phyloP scores from a whole-genome alignment of 2,888 invertebrate genomes.

The Clistopyga incitator region DNA sequence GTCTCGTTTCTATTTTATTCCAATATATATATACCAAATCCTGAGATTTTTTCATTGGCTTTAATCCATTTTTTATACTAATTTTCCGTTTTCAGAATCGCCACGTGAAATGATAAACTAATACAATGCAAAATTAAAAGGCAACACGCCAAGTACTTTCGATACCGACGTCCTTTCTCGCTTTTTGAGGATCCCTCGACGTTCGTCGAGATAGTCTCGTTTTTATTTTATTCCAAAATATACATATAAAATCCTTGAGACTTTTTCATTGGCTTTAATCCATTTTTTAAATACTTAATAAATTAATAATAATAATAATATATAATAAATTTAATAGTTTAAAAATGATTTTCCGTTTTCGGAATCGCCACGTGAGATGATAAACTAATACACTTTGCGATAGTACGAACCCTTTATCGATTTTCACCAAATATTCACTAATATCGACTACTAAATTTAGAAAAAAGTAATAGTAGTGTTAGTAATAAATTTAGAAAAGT shows the following conservation, averaged over 20 bases:
- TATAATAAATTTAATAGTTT: too few species aligned
- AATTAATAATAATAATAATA: too few species aligned
- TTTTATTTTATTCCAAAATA: neutral
- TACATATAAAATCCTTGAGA: neutral
- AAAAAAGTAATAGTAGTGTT: too few species aligned
- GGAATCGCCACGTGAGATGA: neutral
- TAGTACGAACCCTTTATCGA: too few species aligned
- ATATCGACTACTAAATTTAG: too few species aligned
- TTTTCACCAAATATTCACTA: too few species aligned
- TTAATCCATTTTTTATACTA: neutral
- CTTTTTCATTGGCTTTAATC: neutral
- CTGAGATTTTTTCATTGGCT: neutral
- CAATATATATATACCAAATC: neutral
- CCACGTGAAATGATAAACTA: too few species aligned
- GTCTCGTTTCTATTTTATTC: neutral
- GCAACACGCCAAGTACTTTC: neutral
- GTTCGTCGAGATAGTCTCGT: neutral
- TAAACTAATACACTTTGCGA: too few species aligned
- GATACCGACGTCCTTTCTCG: slow-evolving; percentile 16
- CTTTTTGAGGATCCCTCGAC: slow-evolving; percentile 30
- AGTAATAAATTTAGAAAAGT: neutral
- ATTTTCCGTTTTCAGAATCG: neutral
- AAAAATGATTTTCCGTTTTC: neutral
- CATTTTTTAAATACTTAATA: neutral
- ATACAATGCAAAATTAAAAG: slow-evolving; percentile 20